Percentiles rank a stretch among this genome's conserved stretches.
Evolutionary conservation across 2,113 vertebrate species (phyloP).

Genomic region (Cynocephalus volans): DNA sequence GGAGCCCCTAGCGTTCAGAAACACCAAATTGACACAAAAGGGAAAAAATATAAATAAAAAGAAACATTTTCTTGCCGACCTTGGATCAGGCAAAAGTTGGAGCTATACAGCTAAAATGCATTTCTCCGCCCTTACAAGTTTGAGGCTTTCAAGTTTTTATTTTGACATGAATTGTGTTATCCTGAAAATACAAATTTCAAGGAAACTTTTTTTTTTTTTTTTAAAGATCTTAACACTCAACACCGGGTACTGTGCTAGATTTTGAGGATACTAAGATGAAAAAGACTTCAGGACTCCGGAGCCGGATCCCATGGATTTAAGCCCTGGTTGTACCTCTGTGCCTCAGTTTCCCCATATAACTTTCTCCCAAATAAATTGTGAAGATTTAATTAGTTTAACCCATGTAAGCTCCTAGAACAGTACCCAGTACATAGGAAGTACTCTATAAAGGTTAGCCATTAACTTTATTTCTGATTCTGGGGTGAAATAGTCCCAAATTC

Average conservation of each 20-base stretch:
- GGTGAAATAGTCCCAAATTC: background rate
- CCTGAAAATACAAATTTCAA: constrained; percentile 31
- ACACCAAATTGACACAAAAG: constrained; percentile 70
- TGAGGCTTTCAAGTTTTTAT: background rate
- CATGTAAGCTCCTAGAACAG: background rate
- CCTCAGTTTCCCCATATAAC: constrained; percentile 1
- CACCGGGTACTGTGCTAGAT: background rate
- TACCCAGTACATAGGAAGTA: background rate
- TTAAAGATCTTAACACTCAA: background rate
- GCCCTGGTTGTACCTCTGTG: background rate
- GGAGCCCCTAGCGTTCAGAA: constrained; percentile 89
- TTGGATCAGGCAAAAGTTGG: background rate
- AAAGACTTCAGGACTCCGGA: background rate
- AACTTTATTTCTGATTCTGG: background rate
- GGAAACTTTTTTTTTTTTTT: background rate
- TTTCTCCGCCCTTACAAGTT: constrained; percentile 14
- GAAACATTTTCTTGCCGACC: constrained; percentile 44
- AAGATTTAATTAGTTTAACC: background rate
- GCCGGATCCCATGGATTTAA: background rate
- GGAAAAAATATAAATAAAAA: constrained; percentile 56
- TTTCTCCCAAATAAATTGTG: background rate
- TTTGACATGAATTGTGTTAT: constrained; percentile 29
- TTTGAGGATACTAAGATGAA: background rate
- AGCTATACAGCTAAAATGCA: background rate
- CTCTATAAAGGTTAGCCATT: too few relatives aligned